Conservation (phyloP, 2,113 vertebrate species). For the Chaetorhynchus papuensis region DNA sequence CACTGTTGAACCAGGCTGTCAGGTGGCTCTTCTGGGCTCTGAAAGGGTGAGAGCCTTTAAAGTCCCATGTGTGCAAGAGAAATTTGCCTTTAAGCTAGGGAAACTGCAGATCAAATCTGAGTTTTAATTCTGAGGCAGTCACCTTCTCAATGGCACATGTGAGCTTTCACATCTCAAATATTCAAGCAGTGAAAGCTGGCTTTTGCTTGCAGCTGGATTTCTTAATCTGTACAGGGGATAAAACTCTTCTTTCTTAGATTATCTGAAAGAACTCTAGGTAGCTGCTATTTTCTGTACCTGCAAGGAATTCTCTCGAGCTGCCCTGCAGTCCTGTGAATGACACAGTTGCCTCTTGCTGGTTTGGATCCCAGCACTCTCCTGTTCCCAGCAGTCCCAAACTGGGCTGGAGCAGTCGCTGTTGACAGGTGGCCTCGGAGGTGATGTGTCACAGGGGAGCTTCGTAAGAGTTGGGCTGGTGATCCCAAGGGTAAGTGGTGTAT, state of each 20-base stretch:
- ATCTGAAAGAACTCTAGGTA: not conserved
- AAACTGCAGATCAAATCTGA: not conserved
- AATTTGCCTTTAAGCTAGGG: slow-evolving; percentile 1
- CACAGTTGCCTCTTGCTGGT: not conserved
- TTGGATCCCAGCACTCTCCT: not conserved
- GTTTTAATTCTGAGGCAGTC: not conserved
- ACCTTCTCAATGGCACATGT: not conserved
- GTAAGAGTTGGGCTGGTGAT: not conserved
- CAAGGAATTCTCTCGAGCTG: not conserved
- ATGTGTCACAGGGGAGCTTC: not conserved
- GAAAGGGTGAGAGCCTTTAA: not conserved
- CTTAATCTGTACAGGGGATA: not conserved
- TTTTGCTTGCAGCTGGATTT: not conserved
- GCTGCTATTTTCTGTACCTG: not conserved
- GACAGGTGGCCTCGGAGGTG: not conserved
- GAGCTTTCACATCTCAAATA: not conserved
- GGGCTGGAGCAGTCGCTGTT: not conserved
- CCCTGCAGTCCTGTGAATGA: not conserved
- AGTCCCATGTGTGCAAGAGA: not conserved
- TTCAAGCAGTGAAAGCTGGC: not conserved
- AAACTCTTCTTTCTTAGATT: not conserved
- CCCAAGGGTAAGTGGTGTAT: not conserved
- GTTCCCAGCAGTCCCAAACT: not conserved
- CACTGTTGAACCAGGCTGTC: not conserved
- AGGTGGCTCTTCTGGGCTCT: not conserved